phyloP scores from a whole-genome alignment of 2,797 vertebrate genomes.

The Tapirus indicus region DNA sequence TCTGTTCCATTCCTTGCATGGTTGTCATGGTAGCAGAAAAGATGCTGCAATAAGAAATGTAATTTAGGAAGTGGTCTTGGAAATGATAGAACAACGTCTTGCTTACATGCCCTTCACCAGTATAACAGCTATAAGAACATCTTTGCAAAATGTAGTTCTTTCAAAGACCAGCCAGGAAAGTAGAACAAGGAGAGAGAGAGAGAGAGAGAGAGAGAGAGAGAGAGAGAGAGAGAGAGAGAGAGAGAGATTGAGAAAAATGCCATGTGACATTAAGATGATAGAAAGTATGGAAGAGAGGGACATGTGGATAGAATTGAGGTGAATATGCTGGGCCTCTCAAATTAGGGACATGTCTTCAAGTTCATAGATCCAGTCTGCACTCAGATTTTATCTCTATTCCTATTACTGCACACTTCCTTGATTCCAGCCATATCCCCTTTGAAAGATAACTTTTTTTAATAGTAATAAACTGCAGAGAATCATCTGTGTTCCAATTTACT shows the following conservation, averaged over 20 bases:
- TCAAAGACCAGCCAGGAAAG: neutral
- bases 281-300: neutral
- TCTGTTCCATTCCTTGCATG: neutral
- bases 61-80: neutral
- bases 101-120: neutral
- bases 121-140: neutral
- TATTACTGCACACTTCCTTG: neutral
- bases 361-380: neutral
- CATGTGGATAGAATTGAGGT: neutral
- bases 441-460: neutral
- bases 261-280: neutral
- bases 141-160: neutral
- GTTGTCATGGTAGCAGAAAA: neutral
- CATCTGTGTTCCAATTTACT: neutral
- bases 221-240: neutral
- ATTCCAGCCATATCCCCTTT: neutral
- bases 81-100: neutral
- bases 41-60: conserved; percentile 11
- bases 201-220: too few relatives aligned
- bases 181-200: neutral
- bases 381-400: neutral
- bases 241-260: neutral
- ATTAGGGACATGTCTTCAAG: neutral
- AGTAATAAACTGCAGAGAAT: neutral
- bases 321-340: neutral